Base-by-base conservation (phyloP, 2,113 vertebrate genomes). In the Oenanthe oenanthe region DNA sequence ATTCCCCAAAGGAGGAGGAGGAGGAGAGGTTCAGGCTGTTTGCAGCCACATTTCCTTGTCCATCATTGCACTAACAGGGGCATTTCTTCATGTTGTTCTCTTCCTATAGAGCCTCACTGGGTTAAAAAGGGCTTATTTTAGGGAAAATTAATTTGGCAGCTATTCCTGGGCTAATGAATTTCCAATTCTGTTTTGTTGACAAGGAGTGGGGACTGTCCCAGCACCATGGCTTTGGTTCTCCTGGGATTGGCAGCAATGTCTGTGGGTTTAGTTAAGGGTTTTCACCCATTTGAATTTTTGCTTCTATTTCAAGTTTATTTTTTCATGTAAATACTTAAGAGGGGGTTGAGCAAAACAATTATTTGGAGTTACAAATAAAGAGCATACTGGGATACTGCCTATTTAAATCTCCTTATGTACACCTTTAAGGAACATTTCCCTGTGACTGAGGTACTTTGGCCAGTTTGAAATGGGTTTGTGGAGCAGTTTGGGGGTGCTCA, bases 61-160 rank as follows among this genome's bases (percentile, higher is more conserved):
- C 14, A 6, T 28, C 16, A 0, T 17, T 80, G 38, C n/a, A 38
- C 14, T 42, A 57, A 28, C 43, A 72, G 56, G 81, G 34, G 58
- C 0, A 3, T 92, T 81, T 72, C 85, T 92, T 89, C 32, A 28
- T 0, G 0, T 25, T 6, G 0, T 63, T 92, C 29, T 82, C 16
- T 45, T 83, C 75, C 40, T 60, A 0, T 6, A 31, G 89, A 76
- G 15, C 47, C 16, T 73, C 47, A 3, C 12, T 36, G 43, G 22
- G 31, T 28, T 83, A 61, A 56, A 83, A 86, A 60, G 9, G 13
- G 32, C 21, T 84, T 2, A 1, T 57, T 92, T 79, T 40, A 67
- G 40, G 65, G 75, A 80, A 85, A 62, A 40, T 32, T 45, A 40
- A 42, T 58, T 88, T 66, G 29, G 25, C 32, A 36, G 17, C 15